Evolutionary conservation across 2,797 vertebrate species (phyloP), one percentile per base, ranked within the genome.

Genomic region (Iguana delicatissima): DNA sequence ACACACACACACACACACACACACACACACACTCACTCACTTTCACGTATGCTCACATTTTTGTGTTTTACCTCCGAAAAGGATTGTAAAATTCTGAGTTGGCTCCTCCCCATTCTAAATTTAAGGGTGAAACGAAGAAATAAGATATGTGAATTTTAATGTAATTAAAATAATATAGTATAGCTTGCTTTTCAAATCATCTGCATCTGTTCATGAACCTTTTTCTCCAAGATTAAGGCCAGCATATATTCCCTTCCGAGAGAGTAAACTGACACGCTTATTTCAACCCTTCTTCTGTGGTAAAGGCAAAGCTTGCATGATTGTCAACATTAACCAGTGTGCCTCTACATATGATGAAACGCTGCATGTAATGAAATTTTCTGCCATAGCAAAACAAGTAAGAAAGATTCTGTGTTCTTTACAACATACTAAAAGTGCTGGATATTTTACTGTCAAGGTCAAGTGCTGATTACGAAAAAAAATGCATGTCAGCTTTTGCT

Each of bases 291-390:
- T 98, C 87, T 98, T 99, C 92, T 98, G 98, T 46, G 98, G 98
- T 22, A 98, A 98, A 96, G 98, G 98, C 59, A 97, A 95, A 92
- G 98, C 97, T 0, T 98, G 98, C 1, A 99, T 99, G 98, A 98
- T 99, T 64, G 98, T 99, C 87, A 99, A 99, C 93, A 97, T 99
- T 38, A 99, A 98, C 94, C 98, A 98, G 88, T 98, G 98, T 87
- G 97, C 98, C 6, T 98, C 98, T 80, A 98, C 96, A 1, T 98
- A 99, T 4, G 98, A 98, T 3, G 98, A 99, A 95, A 99, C 98
- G 0, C 97, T 99, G 2, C 98, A 99, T 1, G 98, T 99, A 1
- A 98, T 99, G 98, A 99, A 98, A 84, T 99, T 99, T 96, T 98
- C 98, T 81, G 98, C 98, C 42, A 89, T 98, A 52, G 98, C 98